Evolutionary conservation across 2,797 vertebrate species (phyloP), one percentile per base, ranked within the genome.

Genomic region (Acrossocheilus fasciatus): DNA sequence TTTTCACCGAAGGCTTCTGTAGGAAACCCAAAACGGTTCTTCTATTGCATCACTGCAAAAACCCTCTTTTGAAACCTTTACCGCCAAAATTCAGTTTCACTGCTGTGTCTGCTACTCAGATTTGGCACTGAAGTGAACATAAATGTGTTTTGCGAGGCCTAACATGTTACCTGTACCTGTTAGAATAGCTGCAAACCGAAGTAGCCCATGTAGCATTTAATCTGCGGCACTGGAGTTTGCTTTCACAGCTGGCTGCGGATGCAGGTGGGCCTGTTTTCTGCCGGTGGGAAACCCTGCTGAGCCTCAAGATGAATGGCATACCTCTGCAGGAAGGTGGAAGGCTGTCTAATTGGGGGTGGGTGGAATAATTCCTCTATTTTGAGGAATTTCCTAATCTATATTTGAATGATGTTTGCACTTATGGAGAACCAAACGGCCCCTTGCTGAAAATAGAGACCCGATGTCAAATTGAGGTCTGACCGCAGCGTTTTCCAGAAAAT

Each of bases 161-260:
- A 23, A 34, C 50, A 9, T 14, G 50, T 39, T 57, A 75, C 73
- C 47, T 75, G 73, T 0, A n/a, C n/a, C 50, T 17, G 59, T 15
- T 26, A 68, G 59, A 69, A 50, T 62, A 82, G n/a, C 36, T 36
- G 43, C 18, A 72, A 15, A 20, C 81, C 3, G 20, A 72, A 41
- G 50, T 17, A 6, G 26, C n/a, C 18, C 15, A 43, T 81, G 81
- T 54, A 59, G 70, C 3, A 7, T 54, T 69, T 62, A 57, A 45
- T 59, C 64, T 36, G 72, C 36, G 7, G 45, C 23, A 9, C 26
- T 57, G 18, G 39, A 39, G 59, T 90, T 89, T 90, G 91, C 88
- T 90, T 91, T 91, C 78, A 89, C 91, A 92, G 90, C 90, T 92
- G 91, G 86, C 74, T 62, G 26, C 20, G 79, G 83, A 50, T 75